These are phyloP conservation scores for Mirza zaza DNA, from an alignment of 2,113 vertebrate genomes.

Conservation along the genomic window DNA sequence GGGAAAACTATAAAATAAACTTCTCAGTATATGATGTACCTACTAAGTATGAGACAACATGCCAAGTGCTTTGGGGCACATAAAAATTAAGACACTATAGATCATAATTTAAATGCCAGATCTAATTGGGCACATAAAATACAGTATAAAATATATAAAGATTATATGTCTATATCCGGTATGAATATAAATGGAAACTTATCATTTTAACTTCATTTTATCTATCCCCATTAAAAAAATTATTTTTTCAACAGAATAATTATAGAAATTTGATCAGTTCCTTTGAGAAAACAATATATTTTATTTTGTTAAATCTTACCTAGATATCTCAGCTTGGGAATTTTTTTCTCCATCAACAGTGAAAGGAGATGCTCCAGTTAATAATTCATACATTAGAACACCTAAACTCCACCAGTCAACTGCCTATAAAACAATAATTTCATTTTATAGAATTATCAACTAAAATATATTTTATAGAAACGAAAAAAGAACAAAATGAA, in stretches of 20 bases:
- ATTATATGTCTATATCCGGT: background rate
- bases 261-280: constrained; percentile 5
- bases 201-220: background rate
- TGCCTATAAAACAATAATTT: constrained; percentile 85
- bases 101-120: background rate
- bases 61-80: background rate
- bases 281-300: background rate
- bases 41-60: background rate
- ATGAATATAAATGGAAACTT: background rate
- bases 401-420: constrained; percentile 99
- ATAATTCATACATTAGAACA: constrained; percentile 97
- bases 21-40: background rate
- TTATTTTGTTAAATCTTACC: constrained; percentile 84
- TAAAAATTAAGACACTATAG: background rate
- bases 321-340: constrained; percentile 97
- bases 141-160: background rate
- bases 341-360: constrained; percentile 98
- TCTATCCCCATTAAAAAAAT: background rate
- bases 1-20: background rate
- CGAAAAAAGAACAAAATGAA: background rate
- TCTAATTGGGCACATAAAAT: background rate
- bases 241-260: background rate
- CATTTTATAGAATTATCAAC: constrained; percentile 34
- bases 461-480: background rate
- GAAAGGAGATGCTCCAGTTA: constrained; percentile 98